Evolutionary conservation across 2,113 vertebrate species (phyloP).

Genomic region (Trachemys scripta): DNA sequence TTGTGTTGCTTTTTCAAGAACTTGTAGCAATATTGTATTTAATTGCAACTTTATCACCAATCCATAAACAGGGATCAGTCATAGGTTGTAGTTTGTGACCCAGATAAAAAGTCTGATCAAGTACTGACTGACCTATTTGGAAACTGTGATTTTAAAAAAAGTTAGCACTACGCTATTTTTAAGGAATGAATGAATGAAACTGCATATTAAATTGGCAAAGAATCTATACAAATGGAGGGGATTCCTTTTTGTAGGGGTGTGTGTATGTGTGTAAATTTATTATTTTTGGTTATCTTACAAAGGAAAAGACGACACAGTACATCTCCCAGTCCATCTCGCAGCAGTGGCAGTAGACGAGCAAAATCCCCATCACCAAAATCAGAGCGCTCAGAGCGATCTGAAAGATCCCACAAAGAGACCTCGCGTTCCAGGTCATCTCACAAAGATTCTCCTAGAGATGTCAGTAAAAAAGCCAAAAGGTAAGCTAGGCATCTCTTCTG

Average conservation of each 20-base stretch:
- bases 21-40: not conserved
- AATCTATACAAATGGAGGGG: not conserved
- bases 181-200: not conserved
- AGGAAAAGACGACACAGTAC: slow-evolving; percentile 95
- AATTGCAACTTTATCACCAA: not conserved
- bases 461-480: slow-evolving; percentile 95
- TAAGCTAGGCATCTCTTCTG: slow-evolving; percentile 63
- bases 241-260: not conserved
- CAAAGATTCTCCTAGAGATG: slow-evolving; percentile 95
- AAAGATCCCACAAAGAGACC: slow-evolving; percentile 94
- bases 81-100: not conserved
- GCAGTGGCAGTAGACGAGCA: slow-evolving; percentile 87
- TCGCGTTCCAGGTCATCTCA: slow-evolving; percentile 90
- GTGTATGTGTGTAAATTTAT: not conserved
- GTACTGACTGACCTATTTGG: not conserved
- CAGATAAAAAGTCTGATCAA: not conserved
- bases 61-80: not conserved
- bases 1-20: not conserved
- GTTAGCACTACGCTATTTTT: not conserved
- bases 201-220: accelerated
- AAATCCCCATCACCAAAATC: slow-evolving; percentile 95
- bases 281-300: not conserved
- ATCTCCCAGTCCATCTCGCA: slow-evolving; percentile 92
- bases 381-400: slow-evolving; percentile 90
- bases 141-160: not conserved